Percentiles rank a stretch among this genome's conserved stretches.
These are phyloP conservation scores for Spheniscus mendiculus DNA, from an alignment of 2,113 vertebrate species.

Conservation along the genomic window DNA sequence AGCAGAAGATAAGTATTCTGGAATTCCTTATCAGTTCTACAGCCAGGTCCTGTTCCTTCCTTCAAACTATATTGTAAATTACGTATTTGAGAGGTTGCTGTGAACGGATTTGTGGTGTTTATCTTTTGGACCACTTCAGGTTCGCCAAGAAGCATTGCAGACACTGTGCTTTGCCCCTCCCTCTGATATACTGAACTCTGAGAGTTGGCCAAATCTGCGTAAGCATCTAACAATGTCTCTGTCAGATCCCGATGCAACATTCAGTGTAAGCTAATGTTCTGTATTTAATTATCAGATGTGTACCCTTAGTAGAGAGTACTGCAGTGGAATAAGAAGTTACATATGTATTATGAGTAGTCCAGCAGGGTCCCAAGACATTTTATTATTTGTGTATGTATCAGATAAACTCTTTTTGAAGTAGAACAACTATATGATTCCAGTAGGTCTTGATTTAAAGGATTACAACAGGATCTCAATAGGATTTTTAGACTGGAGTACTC, in stretches of 20 bases:
- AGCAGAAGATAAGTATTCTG: background rate
- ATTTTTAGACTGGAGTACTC: background rate
- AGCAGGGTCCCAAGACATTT: background rate
- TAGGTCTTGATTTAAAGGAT: background rate
- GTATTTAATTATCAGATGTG: background rate
- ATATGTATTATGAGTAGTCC: background rate
- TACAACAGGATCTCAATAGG: background rate
- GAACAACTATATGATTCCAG: background rate
- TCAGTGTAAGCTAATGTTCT: conserved; percentile 81
- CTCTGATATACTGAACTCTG: conserved; percentile 89
- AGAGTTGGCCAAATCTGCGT: conserved; percentile 86
- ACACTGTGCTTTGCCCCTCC: conserved; percentile 84
- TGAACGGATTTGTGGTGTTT: background rate
- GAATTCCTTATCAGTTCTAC: background rate
- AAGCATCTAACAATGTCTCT: conserved; percentile 82
- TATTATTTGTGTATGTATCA: background rate
- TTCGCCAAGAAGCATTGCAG: conserved; percentile 88
- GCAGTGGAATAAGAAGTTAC: background rate
- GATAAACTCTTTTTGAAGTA: background rate
- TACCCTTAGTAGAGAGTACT: background rate
- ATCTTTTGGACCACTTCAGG: conserved; percentile 68
- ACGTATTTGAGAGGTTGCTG: background rate
- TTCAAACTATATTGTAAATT: background rate
- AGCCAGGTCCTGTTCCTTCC: background rate
- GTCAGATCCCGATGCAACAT: conserved; percentile 82